phyloP scores from a whole-genome alignment of 2,888 invertebrate genomes.

The Hoplodrina blanda region DNA sequence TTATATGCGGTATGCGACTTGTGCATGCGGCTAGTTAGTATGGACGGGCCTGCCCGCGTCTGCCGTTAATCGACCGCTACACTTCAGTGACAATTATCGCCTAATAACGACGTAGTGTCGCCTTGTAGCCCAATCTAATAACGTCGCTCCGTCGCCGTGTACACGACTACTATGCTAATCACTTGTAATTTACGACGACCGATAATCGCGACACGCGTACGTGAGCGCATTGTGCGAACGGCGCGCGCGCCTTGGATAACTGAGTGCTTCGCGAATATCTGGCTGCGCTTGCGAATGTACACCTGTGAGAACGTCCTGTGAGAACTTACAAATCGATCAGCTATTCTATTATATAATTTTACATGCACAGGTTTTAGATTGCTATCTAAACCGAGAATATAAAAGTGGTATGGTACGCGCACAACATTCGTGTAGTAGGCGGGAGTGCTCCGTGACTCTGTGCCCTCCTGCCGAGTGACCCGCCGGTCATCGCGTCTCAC shows the following conservation, averaged over 20 bases:
- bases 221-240: slow-evolving; percentile 87
- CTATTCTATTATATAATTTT: slow-evolving; percentile 58
- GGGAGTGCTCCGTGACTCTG: slow-evolving; percentile 67
- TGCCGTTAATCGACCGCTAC: slow-evolving; percentile 89
- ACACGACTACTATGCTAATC: slow-evolving; percentile 88
- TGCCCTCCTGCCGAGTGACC: slow-evolving; percentile 76
- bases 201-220: slow-evolving; percentile 89
- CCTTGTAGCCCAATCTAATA: slow-evolving; percentile 86
- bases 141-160: slow-evolving; percentile 77
- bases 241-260: slow-evolving; percentile 69
- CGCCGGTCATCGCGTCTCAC: slow-evolving; percentile 77
- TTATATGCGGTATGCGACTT: slow-evolving; percentile 67
- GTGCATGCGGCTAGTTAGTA: slow-evolving; percentile 77
- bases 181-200: slow-evolving; percentile 86
- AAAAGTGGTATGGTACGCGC: slow-evolving; percentile 70
- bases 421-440: slow-evolving; percentile 70
- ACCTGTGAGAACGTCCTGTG: slow-evolving; percentile 74
- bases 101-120: slow-evolving; percentile 85
- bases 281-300: slow-evolving; percentile 44
- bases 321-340: slow-evolving; percentile 78
- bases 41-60: slow-evolving; percentile 74
- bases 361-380: slow-evolving; percentile 65
- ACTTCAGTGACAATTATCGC: slow-evolving; percentile 87
- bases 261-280: slow-evolving; percentile 68
- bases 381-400: slow-evolving; percentile 70